Base-by-base conservation (phyloP, 2,113 vertebrate species). In the Oncorhynchus clarkii region DNA sequence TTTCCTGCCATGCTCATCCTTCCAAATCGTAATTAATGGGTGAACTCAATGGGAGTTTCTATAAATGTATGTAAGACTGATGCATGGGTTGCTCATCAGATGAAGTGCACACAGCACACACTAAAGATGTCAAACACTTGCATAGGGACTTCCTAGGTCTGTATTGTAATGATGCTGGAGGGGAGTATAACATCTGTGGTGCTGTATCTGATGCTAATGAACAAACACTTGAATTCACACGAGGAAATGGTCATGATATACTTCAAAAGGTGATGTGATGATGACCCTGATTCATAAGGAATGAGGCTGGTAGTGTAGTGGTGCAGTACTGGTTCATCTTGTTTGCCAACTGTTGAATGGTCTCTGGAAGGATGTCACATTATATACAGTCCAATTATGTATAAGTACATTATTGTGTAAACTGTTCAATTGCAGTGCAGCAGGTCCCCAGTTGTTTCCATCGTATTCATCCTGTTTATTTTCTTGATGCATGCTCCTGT, bases 241-340 rank as follows among this genome's bases (percentile, higher is more conserved):
- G 14, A 20, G 54, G 54, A 16, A 57, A 57, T 20, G 5, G 54
- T 57, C 54, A 57, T 20, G 54, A 4, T 4, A 57, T 4, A 20
- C 54, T 57, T 57, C 6, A 5, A 57, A 57, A 20, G 4, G 26
- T 31, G 16, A 67, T 1, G 65, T 67, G 27, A 65, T 67, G n/a
- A 29, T 67, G 27, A 67, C 65, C 24, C 27, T 67, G 65, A 67
- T 67, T 67, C 65, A 67, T 67, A 67, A 14, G n/a, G 16, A 67
- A 31, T 16, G 65, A 20, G 54, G 20, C 54, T 57, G 54, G 54
- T 57, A 45, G 39, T 45, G 39, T 45, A 45, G 39, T 11, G 39
- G 39, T 45, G 9, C 11, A 45, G 39, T 45, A 45, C 8, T 45
- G 39, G 39, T 45, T 45, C 39, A 45, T 45, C 6, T 22, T 67